Percentiles rank a stretch among this genome's conserved stretches.
Evolutionary conservation across 2,888 invertebrate genomes (phyloP).

Genomic region (Polia nebulosa): DNA sequence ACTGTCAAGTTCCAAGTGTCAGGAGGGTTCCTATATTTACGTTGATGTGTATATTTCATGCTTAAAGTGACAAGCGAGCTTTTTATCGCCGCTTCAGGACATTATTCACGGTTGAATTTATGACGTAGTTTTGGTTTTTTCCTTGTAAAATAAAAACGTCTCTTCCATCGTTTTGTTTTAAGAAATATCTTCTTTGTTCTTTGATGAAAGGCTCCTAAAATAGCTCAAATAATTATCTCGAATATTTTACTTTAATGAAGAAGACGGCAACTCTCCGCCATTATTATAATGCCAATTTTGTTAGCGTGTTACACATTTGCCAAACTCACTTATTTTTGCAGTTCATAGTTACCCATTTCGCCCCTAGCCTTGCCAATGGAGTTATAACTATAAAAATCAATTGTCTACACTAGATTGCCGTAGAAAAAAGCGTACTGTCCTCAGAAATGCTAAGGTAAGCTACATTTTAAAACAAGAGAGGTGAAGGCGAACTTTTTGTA

Average conservation of each 20-base stretch:
- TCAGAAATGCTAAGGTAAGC: slow-evolving; percentile 21
- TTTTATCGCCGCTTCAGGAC: slow-evolving; percentile 38
- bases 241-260: not conserved
- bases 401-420: slow-evolving; percentile 21
- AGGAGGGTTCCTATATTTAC: slow-evolving; percentile 35
- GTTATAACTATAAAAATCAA: slow-evolving; percentile 57
- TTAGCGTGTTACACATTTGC: not conserved
- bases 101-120: slow-evolving; percentile 56
- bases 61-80: slow-evolving; percentile 54
- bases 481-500: slow-evolving; percentile 15
- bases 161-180: slow-evolving; percentile 12
- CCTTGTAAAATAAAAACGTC: slow-evolving; percentile 37
- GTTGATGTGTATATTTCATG: slow-evolving; percentile 55
- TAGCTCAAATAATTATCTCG: not conserved
- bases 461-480: slow-evolving; percentile 22
- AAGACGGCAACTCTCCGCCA: not conserved
- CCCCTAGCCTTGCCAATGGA: slow-evolving; percentile 15
- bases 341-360: slow-evolving; percentile 19
- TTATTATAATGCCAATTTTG: not conserved
- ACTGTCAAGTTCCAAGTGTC: slow-evolving; percentile 20
- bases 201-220: not conserved
- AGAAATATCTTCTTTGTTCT: slow-evolving; percentile 6
- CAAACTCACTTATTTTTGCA: not conserved
- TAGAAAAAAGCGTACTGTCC: slow-evolving; percentile 17
- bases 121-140: slow-evolving; percentile 46